phyloP scores from a whole-genome alignment of 37 sponge, comb jelly and placozoan species.

The Agelas oroides region DNA sequence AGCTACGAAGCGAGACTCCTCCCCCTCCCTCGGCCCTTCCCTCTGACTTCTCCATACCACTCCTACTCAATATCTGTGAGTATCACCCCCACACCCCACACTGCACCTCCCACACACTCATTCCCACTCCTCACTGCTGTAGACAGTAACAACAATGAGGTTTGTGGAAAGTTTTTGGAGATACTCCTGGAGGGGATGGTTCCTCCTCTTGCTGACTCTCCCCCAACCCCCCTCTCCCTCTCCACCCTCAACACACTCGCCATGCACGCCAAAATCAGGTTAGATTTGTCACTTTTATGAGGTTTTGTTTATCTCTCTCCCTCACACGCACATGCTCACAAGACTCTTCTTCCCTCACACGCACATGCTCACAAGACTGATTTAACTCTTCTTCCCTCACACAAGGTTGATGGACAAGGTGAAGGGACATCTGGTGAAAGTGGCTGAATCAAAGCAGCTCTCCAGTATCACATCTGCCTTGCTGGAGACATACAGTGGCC shows the following conservation, averaged over 20 bases:
- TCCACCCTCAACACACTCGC: conserved; percentile 48
- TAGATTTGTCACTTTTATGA: neutral
- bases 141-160: conserved; percentile 57
- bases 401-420: conserved; percentile 55
- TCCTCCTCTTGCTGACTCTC: neutral
- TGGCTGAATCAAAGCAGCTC: conserved; percentile 48
- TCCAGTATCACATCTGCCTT: conserved; percentile 47
- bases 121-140: conserved; percentile 4
- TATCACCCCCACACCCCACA: neutral
- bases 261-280: conserved; percentile 74
- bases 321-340: no score
- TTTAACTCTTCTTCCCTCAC: no score
- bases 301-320: neutral
- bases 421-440: conserved; percentile 53
- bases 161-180: conserved; percentile 27
- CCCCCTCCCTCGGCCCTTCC: conserved; percentile 8
- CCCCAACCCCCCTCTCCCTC: conserved; percentile 41
- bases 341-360: no score
- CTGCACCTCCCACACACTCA: neutral
- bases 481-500: conserved; percentile 66
- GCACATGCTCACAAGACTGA: no score
- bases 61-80: conserved; percentile 61
- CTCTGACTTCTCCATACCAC: conserved; percentile 31
- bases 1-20: conserved; percentile 11
- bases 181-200: conserved; percentile 35